phyloP scores from a whole-genome alignment of 2,888 invertebrate species.

The Portevinia maculata region DNA sequence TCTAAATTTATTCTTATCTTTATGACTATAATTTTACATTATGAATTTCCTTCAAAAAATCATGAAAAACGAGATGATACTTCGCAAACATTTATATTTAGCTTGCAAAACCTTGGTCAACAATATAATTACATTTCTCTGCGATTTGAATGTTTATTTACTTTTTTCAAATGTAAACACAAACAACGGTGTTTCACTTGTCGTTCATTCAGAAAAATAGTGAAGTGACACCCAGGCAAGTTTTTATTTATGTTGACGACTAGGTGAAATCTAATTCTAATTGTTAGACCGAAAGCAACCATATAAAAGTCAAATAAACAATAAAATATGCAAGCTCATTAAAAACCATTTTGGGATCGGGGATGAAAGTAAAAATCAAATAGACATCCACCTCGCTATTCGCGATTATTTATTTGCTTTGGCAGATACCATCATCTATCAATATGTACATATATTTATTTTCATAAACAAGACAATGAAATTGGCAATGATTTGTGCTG shows the following conservation, averaged over 20 bases:
- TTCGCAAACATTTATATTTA: not conserved
- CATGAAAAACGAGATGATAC: not conserved
- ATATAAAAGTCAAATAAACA: not conserved
- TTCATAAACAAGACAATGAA: no score
- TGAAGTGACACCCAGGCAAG: not conserved
- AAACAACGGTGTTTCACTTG: not conserved
- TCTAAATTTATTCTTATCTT: no score
- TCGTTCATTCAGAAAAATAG: not conserved
- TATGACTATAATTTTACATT: no score
- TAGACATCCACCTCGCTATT: no score
- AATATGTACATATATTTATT: no score
- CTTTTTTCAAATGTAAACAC: slow-evolving; percentile 22
- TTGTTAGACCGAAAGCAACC: not conserved
- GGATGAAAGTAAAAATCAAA: not conserved
- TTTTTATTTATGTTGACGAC: not conserved
- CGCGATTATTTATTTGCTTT: no score
- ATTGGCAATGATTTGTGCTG: no score
- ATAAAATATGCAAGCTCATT: not conserved
- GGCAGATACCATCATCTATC: no score
- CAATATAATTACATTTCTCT: slow-evolving; percentile 15
- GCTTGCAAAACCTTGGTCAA: slow-evolving; percentile 11
- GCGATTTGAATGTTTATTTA: slow-evolving; percentile 9
- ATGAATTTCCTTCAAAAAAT: no score
- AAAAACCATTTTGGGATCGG: not conserved
- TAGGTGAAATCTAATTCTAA: not conserved